Evolutionary conservation across 2,888 invertebrate species (phyloP), one percentile per base, ranked within the genome.

Genomic region (Allophyes oxyacanthae): DNA sequence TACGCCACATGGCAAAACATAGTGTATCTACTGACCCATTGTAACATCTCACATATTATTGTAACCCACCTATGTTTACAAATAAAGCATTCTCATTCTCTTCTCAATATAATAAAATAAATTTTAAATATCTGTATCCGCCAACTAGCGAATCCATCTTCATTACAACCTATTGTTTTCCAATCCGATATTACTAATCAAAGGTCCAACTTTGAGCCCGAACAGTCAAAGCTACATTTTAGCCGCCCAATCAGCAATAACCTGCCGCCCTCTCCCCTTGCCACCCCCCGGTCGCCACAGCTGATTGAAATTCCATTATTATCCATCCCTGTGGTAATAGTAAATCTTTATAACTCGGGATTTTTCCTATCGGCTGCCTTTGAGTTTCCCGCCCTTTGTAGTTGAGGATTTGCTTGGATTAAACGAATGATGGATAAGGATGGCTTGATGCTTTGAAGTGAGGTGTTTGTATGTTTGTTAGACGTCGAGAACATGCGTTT

Each of bases 221-320:
- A 62, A 57, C 48, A 76, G 69, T 74, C 74, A 72, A 74, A 70
- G 66, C 64, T 55, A 51, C 71, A 44, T 71, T 77, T 72, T 78
- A 77, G 72, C 77, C 50, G 53, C 66, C 72, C 75, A 75, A 73
- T 78, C 74, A 70, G 77, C 76, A 79, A 70, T 78, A 80, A 77
- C 64, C 60, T 56, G 7, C 57, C 40, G 25, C 38, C 46, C 30
- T 53, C 48, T 57, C 42, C 13, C 49, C 45, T 25, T 42, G 37
- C 56, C 61, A 51, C 34, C 60, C 37, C 38, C 60, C 65, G 66
- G 44, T 46, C 68, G 67, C 79, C 77, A 73, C 75, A 81, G 80
- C 90, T 91, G 91, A 92, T 92, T 92, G 92, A 92, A 92, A 92
- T 91, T 90, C 92, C 90, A 92, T 92, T 92, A 92, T 91, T 88